Evolutionary conservation across 2,888 invertebrate genomes (phyloP).

Genomic region (Halictus ligatus): DNA sequence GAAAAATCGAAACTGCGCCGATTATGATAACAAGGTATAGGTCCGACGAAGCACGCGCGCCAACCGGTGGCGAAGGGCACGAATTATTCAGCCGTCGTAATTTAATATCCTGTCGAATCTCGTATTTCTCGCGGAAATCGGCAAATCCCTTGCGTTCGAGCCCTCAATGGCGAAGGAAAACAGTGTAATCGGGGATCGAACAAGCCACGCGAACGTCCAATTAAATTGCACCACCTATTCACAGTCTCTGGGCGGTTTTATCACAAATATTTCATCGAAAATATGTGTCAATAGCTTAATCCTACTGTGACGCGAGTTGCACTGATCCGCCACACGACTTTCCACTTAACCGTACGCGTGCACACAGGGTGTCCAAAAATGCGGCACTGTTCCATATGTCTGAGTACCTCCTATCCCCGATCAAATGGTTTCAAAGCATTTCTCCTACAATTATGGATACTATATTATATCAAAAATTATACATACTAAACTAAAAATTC

Average conservation of each 20-base stretch:
- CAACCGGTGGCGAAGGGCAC: background rate
- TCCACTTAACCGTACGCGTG: background rate
- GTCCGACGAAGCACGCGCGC: background rate
- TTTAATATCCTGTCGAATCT: conserved; percentile 16
- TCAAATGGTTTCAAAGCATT: too few species aligned
- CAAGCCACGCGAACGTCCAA: conserved; percentile 8
- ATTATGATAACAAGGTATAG: conserved; percentile 49
- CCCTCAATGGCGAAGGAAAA: background rate
- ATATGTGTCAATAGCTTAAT: conserved; percentile 23
- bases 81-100: conserved; percentile 32
- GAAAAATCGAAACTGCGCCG: conserved; percentile 2
- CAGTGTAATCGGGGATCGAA: conserved; percentile 8
- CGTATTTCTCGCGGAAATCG: conserved; percentile 6
- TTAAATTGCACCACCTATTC: conserved; percentile 10
- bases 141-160: background rate
- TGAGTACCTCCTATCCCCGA: too few species aligned
- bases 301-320: background rate
- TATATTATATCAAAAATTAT: too few species aligned
- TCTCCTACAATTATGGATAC: too few species aligned
- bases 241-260: background rate
- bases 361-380: background rate
- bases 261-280: background rate
- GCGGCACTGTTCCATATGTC: background rate
- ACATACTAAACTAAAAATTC: too few species aligned
- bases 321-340: background rate